Percentiles rank a stretch among this genome's conserved stretches.
phyloP scores from a whole-genome alignment of 2,113 vertebrate genomes.

The Numida meleagris region DNA sequence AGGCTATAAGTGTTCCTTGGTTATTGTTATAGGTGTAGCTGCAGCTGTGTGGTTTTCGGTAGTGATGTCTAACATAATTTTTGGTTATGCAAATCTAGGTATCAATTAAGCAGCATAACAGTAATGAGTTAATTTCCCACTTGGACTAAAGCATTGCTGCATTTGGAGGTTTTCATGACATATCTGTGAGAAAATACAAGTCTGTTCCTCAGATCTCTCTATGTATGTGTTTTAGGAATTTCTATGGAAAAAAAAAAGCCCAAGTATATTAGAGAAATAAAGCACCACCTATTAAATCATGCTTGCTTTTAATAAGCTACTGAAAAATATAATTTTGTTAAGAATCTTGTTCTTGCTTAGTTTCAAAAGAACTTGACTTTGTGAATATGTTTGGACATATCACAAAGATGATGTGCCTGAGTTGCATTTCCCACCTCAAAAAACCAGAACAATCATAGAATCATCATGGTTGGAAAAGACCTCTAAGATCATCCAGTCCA shows the following conservation, averaged over 20 bases:
- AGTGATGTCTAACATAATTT: not conserved
- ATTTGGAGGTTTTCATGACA: not conserved
- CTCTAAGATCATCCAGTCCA: too few relatives aligned
- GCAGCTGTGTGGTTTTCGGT: not conserved
- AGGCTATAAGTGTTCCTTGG: not conserved
- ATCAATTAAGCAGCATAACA: not conserved
- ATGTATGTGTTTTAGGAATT: rapidly evolving
- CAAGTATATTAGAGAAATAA: not conserved
- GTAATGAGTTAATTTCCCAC: not conserved
- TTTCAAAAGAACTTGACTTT: not conserved
- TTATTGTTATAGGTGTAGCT: not conserved
- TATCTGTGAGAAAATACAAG: not conserved
- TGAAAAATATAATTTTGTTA: not conserved
- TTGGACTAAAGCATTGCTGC: not conserved
- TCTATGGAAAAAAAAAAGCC: not conserved
- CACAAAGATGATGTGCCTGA: not conserved
- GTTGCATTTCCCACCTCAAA: not conserved
- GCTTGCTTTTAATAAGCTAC: not conserved
- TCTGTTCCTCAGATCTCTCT: not conserved
- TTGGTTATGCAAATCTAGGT: not conserved
- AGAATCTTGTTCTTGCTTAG: not conserved
- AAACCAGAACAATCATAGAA: not conserved
- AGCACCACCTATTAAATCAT: not conserved
- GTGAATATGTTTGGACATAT: not conserved
- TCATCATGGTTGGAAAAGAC: too few relatives aligned